Evolutionary conservation across 2,113 vertebrate genomes (phyloP).

Genomic region (Salvelinus namaycush): DNA sequence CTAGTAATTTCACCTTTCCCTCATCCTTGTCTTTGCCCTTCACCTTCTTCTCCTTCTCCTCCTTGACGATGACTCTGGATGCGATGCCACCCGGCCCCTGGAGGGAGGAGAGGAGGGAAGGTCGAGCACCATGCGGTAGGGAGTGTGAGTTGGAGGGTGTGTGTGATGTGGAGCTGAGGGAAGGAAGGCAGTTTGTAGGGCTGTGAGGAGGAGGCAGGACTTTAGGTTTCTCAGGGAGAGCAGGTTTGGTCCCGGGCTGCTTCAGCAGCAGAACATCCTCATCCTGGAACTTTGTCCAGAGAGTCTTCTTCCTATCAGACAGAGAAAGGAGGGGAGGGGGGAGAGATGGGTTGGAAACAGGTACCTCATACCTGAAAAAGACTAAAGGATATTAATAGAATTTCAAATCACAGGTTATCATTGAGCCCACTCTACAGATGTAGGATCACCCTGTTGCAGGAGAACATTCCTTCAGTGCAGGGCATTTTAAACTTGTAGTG

Average conservation of each 20-base stretch:
- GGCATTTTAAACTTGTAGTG: too few species aligned
- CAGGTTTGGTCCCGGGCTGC: slow-evolving; percentile 60
- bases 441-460: too few species aligned
- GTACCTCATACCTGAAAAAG: too few species aligned
- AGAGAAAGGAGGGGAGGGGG: not conserved
- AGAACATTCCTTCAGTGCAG: too few species aligned
- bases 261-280: slow-evolving; percentile 43
- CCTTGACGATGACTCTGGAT: slow-evolving; percentile 73
- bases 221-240: slow-evolving; percentile 67
- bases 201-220: slow-evolving; percentile 45
- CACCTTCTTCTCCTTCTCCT: slow-evolving; percentile 52
- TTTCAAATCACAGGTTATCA: too few species aligned
- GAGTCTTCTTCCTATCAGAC: slow-evolving; percentile 43
- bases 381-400: too few species aligned
- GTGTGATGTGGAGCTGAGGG: slow-evolving; percentile 33
- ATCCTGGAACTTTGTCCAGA: slow-evolving; percentile 70
- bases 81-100: not conserved
- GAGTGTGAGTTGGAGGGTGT: slow-evolving; percentile 37
- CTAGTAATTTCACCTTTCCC: slow-evolving; percentile 43
- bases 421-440: too few species aligned
- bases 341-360: too few species aligned
- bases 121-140: too few species aligned
- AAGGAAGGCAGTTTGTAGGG: slow-evolving; percentile 36
- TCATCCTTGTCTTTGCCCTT: slow-evolving; percentile 49
- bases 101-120: slow-evolving; percentile 65